Evolutionary conservation across 2,888 invertebrate species (phyloP), one percentile per base, ranked within the genome.

Genomic region (Cheilosia vulpina): DNA sequence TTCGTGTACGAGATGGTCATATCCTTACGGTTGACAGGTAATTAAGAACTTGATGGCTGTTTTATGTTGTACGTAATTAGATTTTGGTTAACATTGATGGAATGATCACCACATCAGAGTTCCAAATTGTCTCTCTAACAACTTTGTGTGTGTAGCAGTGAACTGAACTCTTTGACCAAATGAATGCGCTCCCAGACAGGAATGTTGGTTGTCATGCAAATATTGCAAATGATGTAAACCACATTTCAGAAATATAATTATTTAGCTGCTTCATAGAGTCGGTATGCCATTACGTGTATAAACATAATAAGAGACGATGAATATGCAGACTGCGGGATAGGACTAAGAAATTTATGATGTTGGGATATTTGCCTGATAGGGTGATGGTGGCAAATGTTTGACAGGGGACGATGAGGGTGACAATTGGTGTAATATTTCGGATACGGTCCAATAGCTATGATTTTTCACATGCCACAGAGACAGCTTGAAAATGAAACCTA

Each of bases 21-120:
- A 97, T 97, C 92, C 94, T 97, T 89, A 97, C 97, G 80, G 97
- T 97, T 91, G 97, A 97, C 94, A 94, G 95, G 90, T 96, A 95
- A 92, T 90, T 91, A 90, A 89, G 87, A 87, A 78, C 81, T 88
- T 85, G 66, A 85, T 85, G 68, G 81, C 71, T 77, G 72, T 76
- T 76, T 77, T 85, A 72, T 81, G 72, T 77, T 77, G 76, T 66
- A 66, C 62, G 66, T 77, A 81, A 85, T 85, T 81, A 85, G 85
- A 85, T 85, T 81, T 76, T 72, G 76, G 76, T 57, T 50, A 76
- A 52, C 75, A 81, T 77, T 75, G 75, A 60, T 62, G 63, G 45
- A 75, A 81, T 69, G 63, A 75, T 58, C 13, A 83, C 58, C 71
- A 47, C 63, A 50, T 47, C 34, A 31, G 43, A 34, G 5, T 9